Percentiles rank a stretch among this genome's conserved stretches.
These are phyloP conservation scores for Peromyscus polionotus DNA, from an alignment of 2,113 vertebrate species.

Conservation along the genomic window DNA sequence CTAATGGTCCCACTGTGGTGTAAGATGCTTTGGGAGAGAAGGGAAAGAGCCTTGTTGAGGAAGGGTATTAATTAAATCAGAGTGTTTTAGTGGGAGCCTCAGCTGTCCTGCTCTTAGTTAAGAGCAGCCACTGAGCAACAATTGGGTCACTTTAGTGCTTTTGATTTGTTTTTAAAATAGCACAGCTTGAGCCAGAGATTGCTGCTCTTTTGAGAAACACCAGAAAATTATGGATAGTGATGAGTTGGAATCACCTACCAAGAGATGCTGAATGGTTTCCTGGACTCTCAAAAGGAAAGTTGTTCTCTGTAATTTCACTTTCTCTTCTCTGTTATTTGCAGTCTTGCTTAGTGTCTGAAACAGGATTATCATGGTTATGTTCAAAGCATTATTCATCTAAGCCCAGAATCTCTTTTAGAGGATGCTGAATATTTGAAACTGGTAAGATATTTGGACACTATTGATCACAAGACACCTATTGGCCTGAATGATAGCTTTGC, in stretches of 20 bases:
- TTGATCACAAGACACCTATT: background rate
- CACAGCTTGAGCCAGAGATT: conserved; percentile 33
- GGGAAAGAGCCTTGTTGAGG: conserved; percentile 23
- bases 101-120: conserved; percentile 57
- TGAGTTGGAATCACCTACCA: conserved; percentile 49
- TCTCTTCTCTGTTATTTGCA: conserved; percentile 39
- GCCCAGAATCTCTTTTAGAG: conserved; percentile 8
- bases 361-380: conserved; percentile 13
- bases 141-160: conserved; percentile 41
- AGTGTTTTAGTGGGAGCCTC: background rate
- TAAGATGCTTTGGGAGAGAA: conserved; percentile 24
- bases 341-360: conserved; percentile 32
- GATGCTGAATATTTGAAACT: conserved; percentile 50
- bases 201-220: conserved; percentile 60
- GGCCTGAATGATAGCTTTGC: background rate
- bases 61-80: conserved; percentile 57
- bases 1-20: background rate
- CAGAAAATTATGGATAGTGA: conserved; percentile 26
- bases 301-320: conserved; percentile 55
- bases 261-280: conserved; percentile 42
- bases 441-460: conserved; percentile 38
- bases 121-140: conserved; percentile 38
- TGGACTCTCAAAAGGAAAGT: background rate
- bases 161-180: conserved; percentile 69
- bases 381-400: conserved; percentile 57